phyloP scores from a whole-genome alignment of 92 coral and sea anemone genomes.

The Phenganax marumi region DNA sequence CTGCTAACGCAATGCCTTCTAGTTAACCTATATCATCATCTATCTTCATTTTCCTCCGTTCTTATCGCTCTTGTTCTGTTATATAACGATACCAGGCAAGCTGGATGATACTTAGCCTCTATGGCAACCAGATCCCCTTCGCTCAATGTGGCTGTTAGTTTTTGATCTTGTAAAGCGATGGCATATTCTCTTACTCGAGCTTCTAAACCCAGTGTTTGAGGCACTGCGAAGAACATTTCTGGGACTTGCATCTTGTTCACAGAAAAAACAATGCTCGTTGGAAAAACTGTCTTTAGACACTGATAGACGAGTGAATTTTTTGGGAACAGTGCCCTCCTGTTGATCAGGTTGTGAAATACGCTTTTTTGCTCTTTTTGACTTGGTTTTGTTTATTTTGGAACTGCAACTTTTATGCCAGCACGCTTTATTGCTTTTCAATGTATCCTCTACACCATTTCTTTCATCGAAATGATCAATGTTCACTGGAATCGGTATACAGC shows the following conservation, averaged over 20 bases:
- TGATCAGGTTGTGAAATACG: conserved; percentile 22
- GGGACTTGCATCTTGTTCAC: conserved; percentile 49
- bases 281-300: not conserved
- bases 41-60: conserved; percentile 10
- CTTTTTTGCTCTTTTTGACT: conserved; percentile 45
- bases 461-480: conserved; percentile 42
- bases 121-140: conserved; percentile 59
- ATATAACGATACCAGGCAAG: conserved; percentile 56
- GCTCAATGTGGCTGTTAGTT: conserved; percentile 52
- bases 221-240: conserved; percentile 46
- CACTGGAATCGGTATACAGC: conserved; percentile 40
- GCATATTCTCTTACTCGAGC: conserved; percentile 55
- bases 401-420: conserved; percentile 53
- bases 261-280: conserved; percentile 48
- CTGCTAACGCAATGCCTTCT: conserved; percentile 61
- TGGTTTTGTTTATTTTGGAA: conserved; percentile 33
- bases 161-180: conserved; percentile 30
- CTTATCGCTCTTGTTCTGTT: conserved; percentile 38
- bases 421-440: conserved; percentile 37
- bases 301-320: conserved; percentile 37
- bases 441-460: conserved; percentile 41
- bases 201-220: conserved; percentile 53
- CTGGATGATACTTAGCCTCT: conserved; percentile 58
- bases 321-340: conserved; percentile 3
- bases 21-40: conserved; percentile 19